Evolutionary conservation across 35 echinoderm and acorn worm genomes (phyloP).

Genomic region (Acanthaster planci): DNA sequence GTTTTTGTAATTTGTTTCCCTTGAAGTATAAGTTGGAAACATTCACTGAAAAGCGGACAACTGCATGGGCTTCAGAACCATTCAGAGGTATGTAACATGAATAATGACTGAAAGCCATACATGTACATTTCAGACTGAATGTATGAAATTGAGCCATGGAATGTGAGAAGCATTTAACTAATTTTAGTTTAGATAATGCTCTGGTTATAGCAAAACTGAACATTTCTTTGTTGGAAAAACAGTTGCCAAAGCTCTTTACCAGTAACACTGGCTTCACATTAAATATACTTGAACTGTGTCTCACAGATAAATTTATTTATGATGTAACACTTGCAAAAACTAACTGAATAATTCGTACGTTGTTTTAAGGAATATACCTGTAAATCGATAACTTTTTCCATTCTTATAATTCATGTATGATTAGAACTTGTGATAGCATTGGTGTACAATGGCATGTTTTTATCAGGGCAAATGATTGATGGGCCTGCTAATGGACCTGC

Average conservation of each 20-base stretch:
- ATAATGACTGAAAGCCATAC: not conserved
- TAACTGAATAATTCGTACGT: not conserved
- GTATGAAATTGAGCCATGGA: not conserved
- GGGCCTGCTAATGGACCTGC: conserved; percentile 84
- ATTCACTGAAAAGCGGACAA: conserved; percentile 88
- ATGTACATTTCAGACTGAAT: too few species aligned
- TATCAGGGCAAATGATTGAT: conserved; percentile 86
- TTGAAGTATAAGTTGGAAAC: conserved; percentile 93
- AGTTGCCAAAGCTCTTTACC: too few species aligned
- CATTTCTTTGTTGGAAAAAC: too few species aligned
- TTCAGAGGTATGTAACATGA: conserved; percentile 82
- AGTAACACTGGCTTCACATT: too few species aligned
- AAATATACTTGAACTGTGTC: too few species aligned
- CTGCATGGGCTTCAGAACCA: conserved; percentile 69
- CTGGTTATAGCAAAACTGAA: too few species aligned
- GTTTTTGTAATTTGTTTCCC: conserved; percentile 1
- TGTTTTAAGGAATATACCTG: not conserved
- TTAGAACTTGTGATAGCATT: not conserved
- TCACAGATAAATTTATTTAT: too few species aligned
- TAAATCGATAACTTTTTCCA: not conserved
- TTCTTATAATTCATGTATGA: not conserved
- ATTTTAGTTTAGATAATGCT: too few species aligned
- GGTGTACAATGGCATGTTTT: not conserved
- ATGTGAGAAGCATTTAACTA: too few species aligned
- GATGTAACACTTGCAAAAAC: too few species aligned